Evolutionary conservation across 2,113 vertebrate species (phyloP).

Genomic region (Heloderma charlesbogerti): DNA sequence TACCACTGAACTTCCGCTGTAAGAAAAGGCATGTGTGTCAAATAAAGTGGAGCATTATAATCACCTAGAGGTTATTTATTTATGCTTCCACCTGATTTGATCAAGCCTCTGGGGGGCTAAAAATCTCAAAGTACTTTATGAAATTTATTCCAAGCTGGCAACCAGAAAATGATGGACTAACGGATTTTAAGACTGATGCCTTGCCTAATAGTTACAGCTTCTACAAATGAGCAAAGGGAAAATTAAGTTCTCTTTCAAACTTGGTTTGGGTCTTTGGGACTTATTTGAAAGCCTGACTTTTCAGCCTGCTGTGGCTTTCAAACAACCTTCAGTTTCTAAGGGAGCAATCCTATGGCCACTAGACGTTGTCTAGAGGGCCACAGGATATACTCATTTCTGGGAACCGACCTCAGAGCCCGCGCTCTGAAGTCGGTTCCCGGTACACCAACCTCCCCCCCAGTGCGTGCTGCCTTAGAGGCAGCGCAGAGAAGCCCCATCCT

Average conservation of each 20-base stretch:
- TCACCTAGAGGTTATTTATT: neutral
- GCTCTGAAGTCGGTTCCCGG: no score
- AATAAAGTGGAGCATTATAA: neutral
- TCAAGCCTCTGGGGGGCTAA: neutral
- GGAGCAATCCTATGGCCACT: no score
- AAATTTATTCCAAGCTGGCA: conserved; percentile 7
- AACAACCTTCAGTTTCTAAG: neutral
- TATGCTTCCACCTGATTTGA: neutral
- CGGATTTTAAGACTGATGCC: neutral
- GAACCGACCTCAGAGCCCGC: no score
- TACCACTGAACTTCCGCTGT: conserved; percentile 13
- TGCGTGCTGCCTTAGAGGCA: no score
- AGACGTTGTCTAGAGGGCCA: no score
- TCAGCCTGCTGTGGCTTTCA: neutral
- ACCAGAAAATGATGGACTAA: neutral
- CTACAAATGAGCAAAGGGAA: neutral
- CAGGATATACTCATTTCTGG: no score
- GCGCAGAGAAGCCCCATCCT: no score
- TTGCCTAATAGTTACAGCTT: neutral
- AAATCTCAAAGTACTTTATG: neutral
- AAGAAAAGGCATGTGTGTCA: neutral
- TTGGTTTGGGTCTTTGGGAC: neutral
- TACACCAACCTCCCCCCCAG: no score
- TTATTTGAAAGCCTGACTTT: neutral
- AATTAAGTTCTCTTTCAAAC: neutral